These are phyloP conservation scores for Idaea dimidiata DNA, from an alignment of 2,888 invertebrate genomes.

Conservation along the genomic window DNA sequence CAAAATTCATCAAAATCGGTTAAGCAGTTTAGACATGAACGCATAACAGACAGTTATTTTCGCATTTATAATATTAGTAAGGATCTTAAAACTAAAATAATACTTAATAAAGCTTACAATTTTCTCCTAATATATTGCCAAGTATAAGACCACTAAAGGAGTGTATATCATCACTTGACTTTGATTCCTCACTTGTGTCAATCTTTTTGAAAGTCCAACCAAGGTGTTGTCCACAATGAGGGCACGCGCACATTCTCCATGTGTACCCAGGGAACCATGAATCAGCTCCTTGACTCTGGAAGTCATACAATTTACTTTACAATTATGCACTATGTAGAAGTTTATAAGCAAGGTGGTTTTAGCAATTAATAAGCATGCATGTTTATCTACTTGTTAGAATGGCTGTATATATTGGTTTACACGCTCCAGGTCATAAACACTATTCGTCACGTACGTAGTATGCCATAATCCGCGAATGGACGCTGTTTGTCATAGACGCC, in stretches of 20 bases:
- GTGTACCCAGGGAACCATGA: constrained; percentile 85
- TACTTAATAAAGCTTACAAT: constrained; percentile 56
- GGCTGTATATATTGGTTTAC: background rate
- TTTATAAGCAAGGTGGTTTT: too few species aligned
- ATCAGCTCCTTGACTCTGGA: constrained; percentile 76
- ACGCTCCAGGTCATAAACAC: too few species aligned
- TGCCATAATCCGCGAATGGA: too few species aligned
- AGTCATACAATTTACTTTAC: background rate
- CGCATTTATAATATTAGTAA: too few species aligned
- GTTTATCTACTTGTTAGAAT: background rate
- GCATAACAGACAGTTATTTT: too few species aligned
- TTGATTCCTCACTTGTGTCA: constrained; percentile 37
- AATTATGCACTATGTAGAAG: background rate
- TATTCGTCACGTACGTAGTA: too few species aligned
- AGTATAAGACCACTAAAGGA: constrained; percentile 72
- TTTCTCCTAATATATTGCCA: constrained; percentile 71
- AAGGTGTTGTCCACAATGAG: constrained; percentile 81
- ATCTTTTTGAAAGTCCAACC: constrained; percentile 82
- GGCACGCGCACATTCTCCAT: constrained; percentile 83
- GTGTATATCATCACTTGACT: constrained; percentile 39
- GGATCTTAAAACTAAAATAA: background rate
- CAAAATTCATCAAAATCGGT: too few species aligned
- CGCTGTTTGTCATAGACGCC: too few species aligned
- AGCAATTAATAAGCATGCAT: background rate
- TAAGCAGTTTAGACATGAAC: too few species aligned